Evolutionary conservation across 2,888 invertebrate genomes (phyloP), one percentile per base, ranked within the genome.

Genomic region (Idaea aversata): DNA sequence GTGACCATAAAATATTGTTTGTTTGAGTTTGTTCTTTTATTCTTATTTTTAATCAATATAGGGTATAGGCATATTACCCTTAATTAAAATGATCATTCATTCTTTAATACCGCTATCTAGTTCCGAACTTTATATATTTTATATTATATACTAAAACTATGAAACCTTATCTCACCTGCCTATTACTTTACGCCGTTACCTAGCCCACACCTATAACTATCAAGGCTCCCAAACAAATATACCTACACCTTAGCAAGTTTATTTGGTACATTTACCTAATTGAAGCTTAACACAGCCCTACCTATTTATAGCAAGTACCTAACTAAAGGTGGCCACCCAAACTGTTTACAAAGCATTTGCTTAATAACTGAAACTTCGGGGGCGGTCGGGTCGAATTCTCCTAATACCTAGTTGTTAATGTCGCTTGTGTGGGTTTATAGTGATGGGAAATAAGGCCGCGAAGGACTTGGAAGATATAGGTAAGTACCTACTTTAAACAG

Each of bases 291-390:
- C 87, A 80, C 82, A 84, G 83, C 87, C 85, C 87, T 74, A 82
- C 84, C 88, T 88, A 89, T 90, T 89, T 88, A 88, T 86, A 86
- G 85, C 82, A 77, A 80, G 81, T 76, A 77, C 80, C 79, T 82
- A 89, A 86, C 88, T 87, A 88, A 88, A 91, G 91, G 91, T 90
- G 86, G 75, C 87, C 84, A 81, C 90, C 89, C 89, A 81, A 87
- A 91, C 91, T 92, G 92, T 93, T 93, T 93, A 91, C 91, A 83
- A 90, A 91, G 91, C 92, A 93, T 93, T 93, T 92, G 92, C 90
- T 92, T 93, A 91, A 92, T 93, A 93, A 92, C 90, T 87, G 87
- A 90, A 92, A 91, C 87, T 91, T 91, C 82, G 82, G 84, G 86
- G 88, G 78, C 77, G 84, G 88, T 81, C 76, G 89, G 90, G 91